Conservation (phyloP, 2,113 vertebrate genomes). For the Phainopepla nitens region DNA sequence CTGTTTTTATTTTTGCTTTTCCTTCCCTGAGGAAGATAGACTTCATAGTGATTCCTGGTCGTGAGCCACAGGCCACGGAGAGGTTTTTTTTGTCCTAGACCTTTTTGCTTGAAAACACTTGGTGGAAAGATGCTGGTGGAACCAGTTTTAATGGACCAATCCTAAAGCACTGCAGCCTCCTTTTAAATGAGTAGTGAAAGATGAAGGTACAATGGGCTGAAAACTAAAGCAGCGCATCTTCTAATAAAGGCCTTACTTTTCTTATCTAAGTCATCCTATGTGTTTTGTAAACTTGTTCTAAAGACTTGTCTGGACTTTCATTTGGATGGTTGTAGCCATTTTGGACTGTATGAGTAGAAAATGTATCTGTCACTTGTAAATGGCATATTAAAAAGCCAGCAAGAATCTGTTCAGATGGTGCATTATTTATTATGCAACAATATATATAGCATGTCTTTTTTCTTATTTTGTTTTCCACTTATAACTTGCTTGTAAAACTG, state of each 20-base stretch:
- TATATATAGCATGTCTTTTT: conserved; percentile 63
- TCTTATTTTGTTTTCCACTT: conserved; percentile 59
- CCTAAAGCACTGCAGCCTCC: conserved; percentile 63
- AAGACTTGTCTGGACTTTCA: conserved; percentile 29
- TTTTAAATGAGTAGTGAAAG: conserved; percentile 11
- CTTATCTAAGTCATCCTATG: conserved; percentile 66
- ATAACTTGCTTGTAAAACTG: conserved; percentile 76
- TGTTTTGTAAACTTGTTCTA: conserved; percentile 68
- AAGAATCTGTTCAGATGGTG: conserved; percentile 49
- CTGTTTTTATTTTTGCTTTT: conserved; percentile 3
- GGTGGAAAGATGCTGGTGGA: conserved; percentile 42
- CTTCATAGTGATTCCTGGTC: conserved; percentile 39
- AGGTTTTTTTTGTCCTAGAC: conserved; percentile 45
- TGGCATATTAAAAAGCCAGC: conserved; percentile 59
- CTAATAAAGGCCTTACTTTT: conserved; percentile 87
- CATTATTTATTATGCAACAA: conserved; percentile 74
- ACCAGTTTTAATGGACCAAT: conserved; percentile 81
- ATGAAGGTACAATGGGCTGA: conserved; percentile 44
- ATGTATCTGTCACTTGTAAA: conserved; percentile 46
- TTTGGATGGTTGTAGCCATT: conserved; percentile 62
- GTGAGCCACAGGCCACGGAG: conserved; percentile 51
- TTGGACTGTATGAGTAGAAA: conserved; percentile 59
- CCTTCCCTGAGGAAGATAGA: conserved; percentile 27
- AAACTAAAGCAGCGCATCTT: conserved; percentile 62
- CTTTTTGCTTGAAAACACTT: conserved; percentile 54